Evolutionary conservation across 2,888 invertebrate genomes (phyloP), one percentile per base, ranked within the genome.

Genomic region (Thysanoteuthis rhombus): DNA sequence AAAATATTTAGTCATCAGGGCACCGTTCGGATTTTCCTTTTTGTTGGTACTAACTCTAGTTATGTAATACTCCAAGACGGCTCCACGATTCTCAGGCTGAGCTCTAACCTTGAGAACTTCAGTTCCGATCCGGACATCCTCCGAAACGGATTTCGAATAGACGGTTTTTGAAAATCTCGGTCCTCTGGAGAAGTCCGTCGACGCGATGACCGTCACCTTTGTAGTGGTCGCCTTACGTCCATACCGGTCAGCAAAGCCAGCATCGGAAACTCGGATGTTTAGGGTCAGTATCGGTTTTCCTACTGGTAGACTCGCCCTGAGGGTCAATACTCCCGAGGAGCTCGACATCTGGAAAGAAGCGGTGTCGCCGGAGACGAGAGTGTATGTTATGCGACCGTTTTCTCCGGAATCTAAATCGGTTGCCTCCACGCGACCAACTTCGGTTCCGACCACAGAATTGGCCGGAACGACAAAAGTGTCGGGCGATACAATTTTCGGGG

Each of bases 351-450:
- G 45, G 90, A 94, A 94, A 40, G 92, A 52, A 39, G 47, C 89
- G 12, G 91, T 91, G 38, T 94, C 94, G 36, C 93, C 94, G 89
- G 94, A 94, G 22, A 94, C 45, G 4, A 96, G 91, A 32, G 99
- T 99, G 97, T 99, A 99, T 3, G 99, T 98, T 40, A 99, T 99
- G 94, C 98, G 97, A 38, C 99, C 99, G 97, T 99, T 99, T 39
- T 98, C 98, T 95, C 98, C 98, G 2, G 98, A 98, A 97, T 99
- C 99, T 93, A 98, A 97, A 97, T 99, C 99, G 93, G 98, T 98
- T 8, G 99, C 99, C 94, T 98, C 97, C 28, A 99, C 98, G 94
- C 98, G 98, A 98, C 98, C 98, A 93, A 99, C 98, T 93, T 98
- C 98, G 97, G 97, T 96, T 97, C 97, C 97, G 97, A 97, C 96